phyloP scores from a whole-genome alignment of 2,888 invertebrate genomes.

The Lasioglossum morio region DNA sequence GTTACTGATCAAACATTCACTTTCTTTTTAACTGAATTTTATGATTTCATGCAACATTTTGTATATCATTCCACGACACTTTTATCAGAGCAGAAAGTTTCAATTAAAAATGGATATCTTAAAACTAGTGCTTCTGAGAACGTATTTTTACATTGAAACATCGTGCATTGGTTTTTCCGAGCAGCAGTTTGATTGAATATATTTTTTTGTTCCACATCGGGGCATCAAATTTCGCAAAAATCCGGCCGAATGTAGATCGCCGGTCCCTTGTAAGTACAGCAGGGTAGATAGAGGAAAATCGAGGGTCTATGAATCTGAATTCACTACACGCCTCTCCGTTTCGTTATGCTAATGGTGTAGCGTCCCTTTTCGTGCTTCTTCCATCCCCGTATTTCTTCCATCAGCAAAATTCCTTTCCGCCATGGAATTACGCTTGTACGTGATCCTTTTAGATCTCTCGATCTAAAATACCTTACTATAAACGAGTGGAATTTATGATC shows the following conservation, averaged over 20 bases:
- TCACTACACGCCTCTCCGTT: slow-evolving; percentile 69
- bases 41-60: not conserved
- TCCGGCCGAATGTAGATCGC: not conserved
- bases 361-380: slow-evolving; percentile 58
- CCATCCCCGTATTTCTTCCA: slow-evolving; percentile 59
- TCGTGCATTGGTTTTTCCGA: not conserved
- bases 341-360: slow-evolving; percentile 73
- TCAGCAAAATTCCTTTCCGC: slow-evolving; percentile 1
- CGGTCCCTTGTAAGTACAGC: slow-evolving; percentile 40
- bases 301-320: slow-evolving; percentile 57
- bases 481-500: not conserved
- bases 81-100: too few species aligned
- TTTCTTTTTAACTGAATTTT: not conserved
- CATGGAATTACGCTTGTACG: slow-evolving; percentile 6
- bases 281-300: slow-evolving; percentile 32
- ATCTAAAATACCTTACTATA: not conserved
- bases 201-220: not conserved
- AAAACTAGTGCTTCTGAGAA: too few species aligned
- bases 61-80: too few species aligned
- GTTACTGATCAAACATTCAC: not conserved
- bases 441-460: not conserved
- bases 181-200: not conserved
- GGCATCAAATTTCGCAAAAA: not conserved
- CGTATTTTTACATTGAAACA: not conserved
- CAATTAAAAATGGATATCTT: too few species aligned